Base-by-base conservation (phyloP, 53 echinoderm and acorn worm genomes). In the Actinopyga echinites region DNA sequence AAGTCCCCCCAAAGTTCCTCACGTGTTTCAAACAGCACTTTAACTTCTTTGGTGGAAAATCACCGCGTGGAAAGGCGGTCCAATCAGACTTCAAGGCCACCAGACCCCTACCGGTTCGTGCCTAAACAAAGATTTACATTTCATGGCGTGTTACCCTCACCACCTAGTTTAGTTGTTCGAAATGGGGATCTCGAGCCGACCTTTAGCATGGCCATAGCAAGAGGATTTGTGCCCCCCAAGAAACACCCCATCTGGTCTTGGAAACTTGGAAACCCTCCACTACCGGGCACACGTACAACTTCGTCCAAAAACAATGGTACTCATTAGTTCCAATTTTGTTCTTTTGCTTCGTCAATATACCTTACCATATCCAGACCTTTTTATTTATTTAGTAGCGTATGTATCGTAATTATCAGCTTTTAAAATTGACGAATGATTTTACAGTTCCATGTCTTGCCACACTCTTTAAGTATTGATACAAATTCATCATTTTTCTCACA, bases 171-270 rank as follows among this genome's bases (percentile, higher is more conserved):
- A 61, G 79, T 87, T 17, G 91, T 93, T 32, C 67, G 88, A 49
- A 84, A 93, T 73, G 91, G 89, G 43, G 93, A 93, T 64, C 82
- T 95, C 28, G 67, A 75, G n/a, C 95, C 93, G 6, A 88, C 95
- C 28, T 93, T 83, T 59, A 89, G 90, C 29, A 71, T 91, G 87
- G 68, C 61, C 8, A 69, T 89, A 12, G 85, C 86, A n/a, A 79
- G 59, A 8, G 73, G 82, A 20, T 31, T 78, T 7, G 60, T 62
- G 24, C 95, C 95, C 30, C 79, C 84, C 5, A 83, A 86, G 15
- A 69, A 69, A 68, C 95, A 95, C 56, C 95, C 95, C 4, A 75
- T 95, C 38, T 95, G 95, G 95, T 74, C 73, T 20, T 95, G 95
- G 95, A 86, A 64, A 83, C 58, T 95, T 12, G 95, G 95, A 12